phyloP scores from a whole-genome alignment of 2,113 vertebrate genomes.

The Murina feae region DNA sequence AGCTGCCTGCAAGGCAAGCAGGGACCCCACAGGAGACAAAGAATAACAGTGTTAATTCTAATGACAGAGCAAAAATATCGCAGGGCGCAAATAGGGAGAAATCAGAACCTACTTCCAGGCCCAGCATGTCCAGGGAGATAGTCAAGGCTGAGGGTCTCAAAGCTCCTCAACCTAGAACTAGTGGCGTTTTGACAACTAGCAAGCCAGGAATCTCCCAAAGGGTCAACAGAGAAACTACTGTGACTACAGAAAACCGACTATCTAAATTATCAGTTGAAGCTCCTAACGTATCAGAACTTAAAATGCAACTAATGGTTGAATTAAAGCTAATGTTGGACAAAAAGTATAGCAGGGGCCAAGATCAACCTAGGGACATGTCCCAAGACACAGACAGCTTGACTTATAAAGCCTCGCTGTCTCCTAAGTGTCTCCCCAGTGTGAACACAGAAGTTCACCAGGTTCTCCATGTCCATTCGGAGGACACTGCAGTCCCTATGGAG shows the following conservation, averaged over 20 bases:
- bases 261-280: background rate
- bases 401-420: background rate
- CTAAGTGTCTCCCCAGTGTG: background rate
- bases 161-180: background rate
- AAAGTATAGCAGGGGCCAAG: rapidly evolving
- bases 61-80: background rate
- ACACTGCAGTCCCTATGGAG: background rate
- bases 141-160: background rate
- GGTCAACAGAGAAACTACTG: background rate
- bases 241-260: background rate
- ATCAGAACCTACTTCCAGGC: background rate
- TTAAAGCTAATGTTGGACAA: background rate
- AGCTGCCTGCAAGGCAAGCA: background rate
- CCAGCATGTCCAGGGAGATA: background rate
- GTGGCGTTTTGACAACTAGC: background rate
- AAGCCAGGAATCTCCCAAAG: background rate
- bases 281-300: background rate
- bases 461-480: background rate
- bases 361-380: background rate
- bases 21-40: too few species aligned
- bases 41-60: background rate
- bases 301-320: background rate
- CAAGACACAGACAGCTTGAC: background rate
- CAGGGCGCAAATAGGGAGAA: background rate
- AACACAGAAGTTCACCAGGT: background rate